Conservation (phyloP, 2,797 vertebrate genomes). For the Gambelia wislizenii region DNA sequence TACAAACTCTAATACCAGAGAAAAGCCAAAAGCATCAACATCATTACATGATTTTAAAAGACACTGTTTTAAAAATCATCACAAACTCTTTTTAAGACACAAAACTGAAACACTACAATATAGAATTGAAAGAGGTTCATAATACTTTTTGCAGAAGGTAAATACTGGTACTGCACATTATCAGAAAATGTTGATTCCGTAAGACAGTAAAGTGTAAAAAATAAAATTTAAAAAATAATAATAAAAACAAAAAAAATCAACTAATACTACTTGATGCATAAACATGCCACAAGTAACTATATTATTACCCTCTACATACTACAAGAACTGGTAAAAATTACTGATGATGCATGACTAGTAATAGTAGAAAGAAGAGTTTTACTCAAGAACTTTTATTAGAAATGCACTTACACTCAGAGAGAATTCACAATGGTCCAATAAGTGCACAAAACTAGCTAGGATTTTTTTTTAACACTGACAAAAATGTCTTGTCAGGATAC, state of each 20-base stretch:
- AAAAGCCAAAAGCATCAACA: slow-evolving; percentile 90
- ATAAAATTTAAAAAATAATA: slow-evolving; percentile 70
- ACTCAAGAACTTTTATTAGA: slow-evolving; percentile 90
- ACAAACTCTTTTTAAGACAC: slow-evolving; percentile 93
- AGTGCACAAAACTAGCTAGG: slow-evolving; percentile 92
- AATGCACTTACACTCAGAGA: slow-evolving; percentile 96
- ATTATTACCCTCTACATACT: slow-evolving; percentile 92
- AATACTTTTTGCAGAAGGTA: slow-evolving; percentile 89
- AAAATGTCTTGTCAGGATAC: slow-evolving; percentile 90
- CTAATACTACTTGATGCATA: slow-evolving; percentile 94
- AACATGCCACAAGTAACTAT: slow-evolving; percentile 98
- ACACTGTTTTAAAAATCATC: slow-evolving; percentile 92
- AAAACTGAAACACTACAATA: slow-evolving; percentile 94
- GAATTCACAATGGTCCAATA: slow-evolving; percentile 94
- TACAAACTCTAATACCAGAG: slow-evolving; percentile 98
- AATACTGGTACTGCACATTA: slow-evolving; percentile 93
- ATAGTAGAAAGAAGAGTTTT: slow-evolving; percentile 91
- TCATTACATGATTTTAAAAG: slow-evolving; percentile 91
- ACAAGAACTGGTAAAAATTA: slow-evolving; percentile 91
- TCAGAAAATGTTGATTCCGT: slow-evolving; percentile 87
- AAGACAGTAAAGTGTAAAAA: slow-evolving; percentile 88
- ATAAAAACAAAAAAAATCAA: slow-evolving; percentile 82
- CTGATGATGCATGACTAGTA: slow-evolving; percentile 91
- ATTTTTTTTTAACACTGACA: slow-evolving; percentile 86
- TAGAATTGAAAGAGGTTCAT: slow-evolving; percentile 89